A percentile compares a stretch with the other conserved stretches of the same genome.
These are phyloP conservation scores for Chymomyza procnemis DNA, from an alignment of 2,888 invertebrate species.

Conservation along the genomic window DNA sequence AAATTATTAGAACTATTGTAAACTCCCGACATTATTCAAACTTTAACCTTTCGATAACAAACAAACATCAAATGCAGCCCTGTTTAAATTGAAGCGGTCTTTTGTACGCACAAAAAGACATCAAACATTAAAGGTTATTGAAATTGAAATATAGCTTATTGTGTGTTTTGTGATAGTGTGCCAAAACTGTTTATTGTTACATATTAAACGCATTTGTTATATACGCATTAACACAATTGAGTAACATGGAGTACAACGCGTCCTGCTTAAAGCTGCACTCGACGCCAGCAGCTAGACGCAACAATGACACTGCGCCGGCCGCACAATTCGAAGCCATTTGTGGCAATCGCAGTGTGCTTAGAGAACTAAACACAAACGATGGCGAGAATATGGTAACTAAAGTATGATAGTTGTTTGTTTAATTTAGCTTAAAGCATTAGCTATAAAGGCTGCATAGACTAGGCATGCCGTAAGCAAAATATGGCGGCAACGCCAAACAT, in stretches of 20 bases:
- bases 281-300: not conserved
- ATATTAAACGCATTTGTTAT: not conserved
- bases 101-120: constrained; percentile 34
- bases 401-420: constrained; percentile 1
- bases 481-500: constrained; percentile 25
- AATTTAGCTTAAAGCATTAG: constrained; percentile 14
- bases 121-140: not conserved
- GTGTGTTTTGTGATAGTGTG: not conserved
- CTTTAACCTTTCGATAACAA: not conserved
- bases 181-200: constrained; percentile 8
- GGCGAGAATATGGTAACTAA: constrained; percentile 58
- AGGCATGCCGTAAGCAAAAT: constrained; percentile 8
- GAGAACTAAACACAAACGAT: constrained; percentile 66
- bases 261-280: not conserved
- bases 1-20: not conserved
- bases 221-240: not conserved
- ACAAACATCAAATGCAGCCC: constrained; percentile 9
- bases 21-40: not conserved
- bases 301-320: not conserved
- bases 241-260: constrained; percentile 41
- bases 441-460: not conserved
- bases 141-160: not conserved
- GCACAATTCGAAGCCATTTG: constrained; percentile 21
- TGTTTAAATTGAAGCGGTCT: constrained; percentile 62
- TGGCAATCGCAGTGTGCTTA: constrained; percentile 52